Evolutionary conservation across 1,140 invertebrate species (phyloP), one percentile per base, ranked within the genome.

Genomic region (Anthonomus grandis): DNA sequence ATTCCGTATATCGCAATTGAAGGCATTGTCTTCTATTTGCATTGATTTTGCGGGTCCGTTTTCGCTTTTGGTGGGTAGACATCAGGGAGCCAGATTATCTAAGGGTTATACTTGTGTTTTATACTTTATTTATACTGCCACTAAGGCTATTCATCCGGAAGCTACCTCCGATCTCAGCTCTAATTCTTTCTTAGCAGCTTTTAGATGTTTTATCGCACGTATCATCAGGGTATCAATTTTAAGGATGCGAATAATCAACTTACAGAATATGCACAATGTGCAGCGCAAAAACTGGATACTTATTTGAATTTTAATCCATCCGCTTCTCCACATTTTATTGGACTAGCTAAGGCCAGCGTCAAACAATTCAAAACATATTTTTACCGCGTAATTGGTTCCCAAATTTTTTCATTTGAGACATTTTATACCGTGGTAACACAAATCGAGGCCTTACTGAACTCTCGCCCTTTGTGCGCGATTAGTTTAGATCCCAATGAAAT

Each of bases 141-240:
- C 54, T 9, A 50, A 58, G 23, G 54, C 57, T 12, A 24, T 60
- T n/a, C 53, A 60, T 49, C 44, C 49, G 25, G 57, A 60, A 48
- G n/a, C 41, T 12, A 34, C 44, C 22, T 50, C 42, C 6, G 45
- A 58, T 24, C 42, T 60, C 15, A 34, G 45, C 10, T 22, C 44
- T 9, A 19, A 55, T 31, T 23, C 55, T 4, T 60, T 56, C 25
- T 24, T 60, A 17, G 46, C 58, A 13, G 27, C 42, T 8, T 41
- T 60, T 5, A 34, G 54, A 8, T 9, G 58, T 42, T 60, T 60
- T 42, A 21, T 57, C 15, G 25, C 45, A 3, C 23, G 58, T 58
- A 53, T 15, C 74, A 76, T 56, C 68, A 70, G 49, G 74, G 65
- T 0, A 71, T 67, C 0, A 74, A 70, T 45, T 75, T 75, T 47